Evolutionary conservation across 2,888 invertebrate genomes (phyloP), one percentile per base, ranked within the genome.

Genomic region (Alentia gelatinosa): DNA sequence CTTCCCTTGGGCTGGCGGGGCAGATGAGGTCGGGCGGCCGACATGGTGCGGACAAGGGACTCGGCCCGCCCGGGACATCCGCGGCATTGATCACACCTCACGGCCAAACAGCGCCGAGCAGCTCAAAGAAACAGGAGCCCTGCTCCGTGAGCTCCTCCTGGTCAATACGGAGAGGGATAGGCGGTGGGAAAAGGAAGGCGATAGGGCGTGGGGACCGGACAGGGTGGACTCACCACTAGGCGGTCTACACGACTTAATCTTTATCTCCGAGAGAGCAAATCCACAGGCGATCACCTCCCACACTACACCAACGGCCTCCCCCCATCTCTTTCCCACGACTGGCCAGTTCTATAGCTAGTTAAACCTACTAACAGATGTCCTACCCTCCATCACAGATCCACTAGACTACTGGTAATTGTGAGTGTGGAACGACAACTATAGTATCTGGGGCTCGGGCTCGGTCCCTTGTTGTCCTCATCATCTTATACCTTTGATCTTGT

Each of bases 61-160:
- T n/a, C 56, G 56, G n/a, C 56, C 56, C 56, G n/a, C 19, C n/a
- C 23, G 56, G 79, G 26, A 74, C 74, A 74, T 30, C 33, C 74
- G 30, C 74, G 30, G 79, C 79, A 79, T 79, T 79, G 79, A 79
- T 79, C 79, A 79, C 15, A 79, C 79, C 79, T 79, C 37, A 39
- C 5, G 79, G 79, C 79, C 39, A 79, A 79, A 79, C 26, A 79
- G 7, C n/a, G 39, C 23, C 35, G 79, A 79, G 37, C 79, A n/a
- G 79, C 79, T 79, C 79, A 79, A 79, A 79, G 79, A 79, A 79
- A 79, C 37, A 5, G 7, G 37, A 79, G 35, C 35, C n/a, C 15
- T n/a, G n/a, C n/a, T n/a, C 23, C 5, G 79, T 79, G 79, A 79
- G 79, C 37, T 19, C 23, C 37, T 39, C 37, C 1, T 26, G 37